Percentiles rank a stretch among this genome's conserved stretches.
These are phyloP conservation scores for Trichogramma dendrolimi DNA, from an alignment of 2,888 invertebrate genomes.

Conservation along the genomic window DNA sequence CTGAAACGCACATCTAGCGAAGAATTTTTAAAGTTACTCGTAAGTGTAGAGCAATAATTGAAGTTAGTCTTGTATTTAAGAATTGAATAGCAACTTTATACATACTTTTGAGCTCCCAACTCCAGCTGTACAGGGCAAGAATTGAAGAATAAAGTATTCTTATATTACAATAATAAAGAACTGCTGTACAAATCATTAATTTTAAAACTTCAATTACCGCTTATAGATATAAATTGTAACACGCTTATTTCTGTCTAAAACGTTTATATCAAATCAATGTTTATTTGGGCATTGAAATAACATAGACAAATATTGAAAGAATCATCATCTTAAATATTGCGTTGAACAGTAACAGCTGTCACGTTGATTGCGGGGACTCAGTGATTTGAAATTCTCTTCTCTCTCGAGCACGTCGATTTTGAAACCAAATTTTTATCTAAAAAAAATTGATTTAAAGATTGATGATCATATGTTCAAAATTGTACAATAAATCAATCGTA, in stretches of 20 bases:
- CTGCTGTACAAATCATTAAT: constrained; percentile 28
- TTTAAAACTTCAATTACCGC: constrained; percentile 22
- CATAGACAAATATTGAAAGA: constrained; percentile 2
- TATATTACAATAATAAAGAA: constrained; percentile 23
- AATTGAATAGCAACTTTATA: constrained; percentile 18
- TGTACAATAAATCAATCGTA: not conserved
- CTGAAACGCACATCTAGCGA: constrained; percentile 39
- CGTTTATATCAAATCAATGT: constrained; percentile 15
- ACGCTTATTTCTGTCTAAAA: constrained; percentile 19
- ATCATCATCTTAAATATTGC: constrained; percentile 11
- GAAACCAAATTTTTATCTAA: constrained; percentile 70
- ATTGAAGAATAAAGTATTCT: constrained; percentile 26
- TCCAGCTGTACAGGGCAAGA: constrained; percentile 14
- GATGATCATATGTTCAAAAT: constrained; percentile 4
- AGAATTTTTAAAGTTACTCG: constrained; percentile 26
- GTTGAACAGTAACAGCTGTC: constrained; percentile 4
- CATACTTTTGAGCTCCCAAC: constrained; percentile 21
- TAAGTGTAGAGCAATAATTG: constrained; percentile 9
- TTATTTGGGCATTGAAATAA: constrained; percentile 12
- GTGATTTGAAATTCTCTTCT: constrained; percentile 57
- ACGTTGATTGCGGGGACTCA: constrained; percentile 6
- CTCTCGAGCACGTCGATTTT: constrained; percentile 74
- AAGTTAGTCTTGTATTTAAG: constrained; percentile 8
- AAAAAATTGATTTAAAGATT: constrained; percentile 19
- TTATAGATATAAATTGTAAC: constrained; percentile 20